Base-by-base conservation (phyloP, 2,888 invertebrate species). In the Laspeyria flexula region DNA sequence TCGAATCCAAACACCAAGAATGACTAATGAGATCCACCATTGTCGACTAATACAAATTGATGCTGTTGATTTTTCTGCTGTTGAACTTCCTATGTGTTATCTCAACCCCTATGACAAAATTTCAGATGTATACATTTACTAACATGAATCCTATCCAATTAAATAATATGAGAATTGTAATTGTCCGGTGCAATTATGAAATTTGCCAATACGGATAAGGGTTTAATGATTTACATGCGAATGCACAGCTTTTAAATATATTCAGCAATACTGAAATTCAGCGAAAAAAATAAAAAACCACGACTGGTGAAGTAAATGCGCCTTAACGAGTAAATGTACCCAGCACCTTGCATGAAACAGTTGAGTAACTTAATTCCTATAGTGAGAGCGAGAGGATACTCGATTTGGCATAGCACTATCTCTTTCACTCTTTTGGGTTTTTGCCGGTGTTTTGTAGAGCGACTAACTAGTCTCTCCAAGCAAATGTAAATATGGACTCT, bases 251-350 rank as follows among this genome's bases (percentile, higher is more conserved):
- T 13, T 49, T 59, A 59, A 7, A 18, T 62, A 67, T 57, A 57
- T 50, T 3, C 53, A 53, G 59, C 40, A 34, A 11, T n/a, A 16
- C 55, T 38, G 48, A 62, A 56, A 53, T 60, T 56, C 48, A 41
- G 56, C 54, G 30, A 38, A 33, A 56, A 55, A 64, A 54, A 47
- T 56, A 57, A 39, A 67, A 68, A 59, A n/a, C n/a, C 55, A 65
- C 30, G 47, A 46, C 41, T 43, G 51, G 30, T 46, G 46, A 45
- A 51, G 41, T 34, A 60, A 62, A 65, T 61, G 51, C 53, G 40
- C 34, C 55, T 30, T 72, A 72, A 72, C 71, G 66, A 70, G 66
- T 55, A 44, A 47, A 65, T 53, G 54, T 57, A 42, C 57, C 34
- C 49, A 41, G 43, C 55, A 50, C 56, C 50, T 39, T 37, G 43